These are phyloP conservation scores for Columba guinea DNA, from an alignment of 2,797 vertebrate genomes.

Conservation along the genomic window DNA sequence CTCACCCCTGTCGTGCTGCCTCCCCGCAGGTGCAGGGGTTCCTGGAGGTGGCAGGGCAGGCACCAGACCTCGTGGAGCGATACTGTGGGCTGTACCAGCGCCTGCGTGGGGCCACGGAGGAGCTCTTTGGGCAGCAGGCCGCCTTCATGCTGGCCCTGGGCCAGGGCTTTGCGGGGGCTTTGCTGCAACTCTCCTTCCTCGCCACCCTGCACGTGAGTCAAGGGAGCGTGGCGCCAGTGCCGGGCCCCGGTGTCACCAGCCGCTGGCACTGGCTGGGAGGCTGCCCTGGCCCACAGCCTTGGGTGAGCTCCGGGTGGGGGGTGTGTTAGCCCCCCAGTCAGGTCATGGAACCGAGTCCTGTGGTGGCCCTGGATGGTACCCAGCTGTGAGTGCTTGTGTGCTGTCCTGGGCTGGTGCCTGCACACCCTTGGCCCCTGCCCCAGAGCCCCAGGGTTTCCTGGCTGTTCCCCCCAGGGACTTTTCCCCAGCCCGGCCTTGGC, in stretches of 20 bases:
- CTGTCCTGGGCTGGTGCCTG: neutral
- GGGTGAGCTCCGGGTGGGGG: neutral
- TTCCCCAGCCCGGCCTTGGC: neutral
- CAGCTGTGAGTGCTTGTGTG: too few relatives aligned
- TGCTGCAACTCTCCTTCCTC: slow-evolving; percentile 91
- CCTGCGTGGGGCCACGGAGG: slow-evolving; percentile 86
- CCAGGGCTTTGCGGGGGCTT: slow-evolving; percentile 87
- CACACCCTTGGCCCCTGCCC: rapidly evolving
- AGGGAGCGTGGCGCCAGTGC: rapidly evolving
- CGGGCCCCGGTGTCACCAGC: neutral
- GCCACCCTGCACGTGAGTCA: slow-evolving; percentile 86
- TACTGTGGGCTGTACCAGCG: slow-evolving; percentile 85
- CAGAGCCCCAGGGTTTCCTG: rapidly evolving
- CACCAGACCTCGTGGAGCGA: slow-evolving; percentile 83
- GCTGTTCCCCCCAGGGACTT: rapidly evolving
- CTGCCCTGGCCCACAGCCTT: rapidly evolving
- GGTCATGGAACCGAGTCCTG: neutral
- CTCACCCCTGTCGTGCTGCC: rapidly evolving
- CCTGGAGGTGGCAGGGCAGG: slow-evolving; percentile 83
- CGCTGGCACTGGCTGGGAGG: neutral
- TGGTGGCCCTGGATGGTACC: rapidly evolving
- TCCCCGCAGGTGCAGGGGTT: slow-evolving; percentile 85
- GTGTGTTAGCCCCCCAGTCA: rapidly evolving
- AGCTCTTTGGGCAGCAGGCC: slow-evolving; percentile 91
- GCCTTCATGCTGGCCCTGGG: slow-evolving; percentile 87